Evolutionary conservation across 2,797 vertebrate species (phyloP), one percentile per base, ranked within the genome.

Genomic region (Catharus ustulatus): DNA sequence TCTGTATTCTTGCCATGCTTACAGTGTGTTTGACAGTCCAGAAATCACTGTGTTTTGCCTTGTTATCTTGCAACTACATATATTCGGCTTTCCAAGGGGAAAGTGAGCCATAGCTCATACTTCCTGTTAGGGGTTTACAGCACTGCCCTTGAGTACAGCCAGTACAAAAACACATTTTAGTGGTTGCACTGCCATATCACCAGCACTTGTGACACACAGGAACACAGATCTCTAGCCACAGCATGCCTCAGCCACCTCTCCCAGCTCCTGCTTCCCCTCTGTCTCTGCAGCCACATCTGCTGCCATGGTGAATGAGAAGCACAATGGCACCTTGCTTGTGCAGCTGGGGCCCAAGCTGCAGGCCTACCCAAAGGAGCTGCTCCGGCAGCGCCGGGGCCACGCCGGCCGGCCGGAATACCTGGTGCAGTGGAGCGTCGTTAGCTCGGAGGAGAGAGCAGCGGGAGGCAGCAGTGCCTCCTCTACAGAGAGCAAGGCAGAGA

Each of bases 271-370:
- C 51, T 72, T 68, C 36, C 18, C 24, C 18, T 40, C 18, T 61
- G 38, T 40, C 59, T 40, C 38, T 40, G 59, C 59, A 61, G 55
- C 3, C 23, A 0, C 30, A 13, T 6, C 21, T 42, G 66, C 66
- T 63, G 98, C 92, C 97, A 99, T 99, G 99, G 98, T 98, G 96
- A 98, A 98, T 1, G 98, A 99, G 89, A 98, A 98, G 66, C 98
- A 48, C 46, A 48, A 24, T 24, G 46, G 13, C 46, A 48, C 46
- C 23, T 46, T 48, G 46, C 46, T 14, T 13, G 46, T 48, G 46
- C 46, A 48, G 46, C 46, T 48, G 46, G 46, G 46, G 46, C 46
- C 45, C 45, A 46, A 48, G 23, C 23, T 48, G 46, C 46, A 48
- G 23, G 46, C 46, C 23, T 48, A 14, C 46, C 46, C 46, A 48